phyloP scores from a whole-genome alignment of 1,140 invertebrate species.

The Bombus ignitus region DNA sequence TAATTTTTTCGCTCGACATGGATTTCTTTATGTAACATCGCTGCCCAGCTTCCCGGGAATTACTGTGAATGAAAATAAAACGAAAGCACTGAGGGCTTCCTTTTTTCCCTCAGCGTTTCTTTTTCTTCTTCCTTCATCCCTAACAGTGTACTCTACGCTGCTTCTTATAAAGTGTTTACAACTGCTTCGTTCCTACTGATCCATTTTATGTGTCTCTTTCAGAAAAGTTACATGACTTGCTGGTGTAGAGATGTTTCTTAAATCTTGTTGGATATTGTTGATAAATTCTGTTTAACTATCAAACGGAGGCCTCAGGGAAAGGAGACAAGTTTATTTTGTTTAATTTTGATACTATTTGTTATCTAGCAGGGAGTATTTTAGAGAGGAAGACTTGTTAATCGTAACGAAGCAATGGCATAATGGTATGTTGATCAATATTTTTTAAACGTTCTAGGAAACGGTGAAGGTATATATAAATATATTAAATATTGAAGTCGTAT shows the following conservation, averaged over 20 bases:
- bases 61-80: conserved; percentile 30
- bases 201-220: not conserved
- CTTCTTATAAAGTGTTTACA: conserved; percentile 5
- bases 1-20: conserved; percentile 17
- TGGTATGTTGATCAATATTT: too few species aligned
- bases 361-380: too few species aligned
- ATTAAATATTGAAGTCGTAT: too few species aligned
- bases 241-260: not conserved
- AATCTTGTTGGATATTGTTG: not conserved
- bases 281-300: not conserved
- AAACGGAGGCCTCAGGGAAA: too few species aligned
- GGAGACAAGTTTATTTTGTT: too few species aligned
- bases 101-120: not conserved
- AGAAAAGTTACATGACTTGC: not conserved
- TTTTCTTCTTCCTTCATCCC: not conserved
- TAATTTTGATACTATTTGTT: too few species aligned
- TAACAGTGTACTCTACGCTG: not conserved
- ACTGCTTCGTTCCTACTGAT: not conserved
- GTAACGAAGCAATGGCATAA: too few species aligned
- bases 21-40: conserved; percentile 39
- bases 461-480: too few species aligned
- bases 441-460: too few species aligned
- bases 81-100: not conserved
- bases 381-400: too few species aligned
- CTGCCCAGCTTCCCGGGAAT: conserved; percentile 1